Base-by-base conservation (phyloP, 2,888 invertebrate species). In the Cephus runcator region DNA sequence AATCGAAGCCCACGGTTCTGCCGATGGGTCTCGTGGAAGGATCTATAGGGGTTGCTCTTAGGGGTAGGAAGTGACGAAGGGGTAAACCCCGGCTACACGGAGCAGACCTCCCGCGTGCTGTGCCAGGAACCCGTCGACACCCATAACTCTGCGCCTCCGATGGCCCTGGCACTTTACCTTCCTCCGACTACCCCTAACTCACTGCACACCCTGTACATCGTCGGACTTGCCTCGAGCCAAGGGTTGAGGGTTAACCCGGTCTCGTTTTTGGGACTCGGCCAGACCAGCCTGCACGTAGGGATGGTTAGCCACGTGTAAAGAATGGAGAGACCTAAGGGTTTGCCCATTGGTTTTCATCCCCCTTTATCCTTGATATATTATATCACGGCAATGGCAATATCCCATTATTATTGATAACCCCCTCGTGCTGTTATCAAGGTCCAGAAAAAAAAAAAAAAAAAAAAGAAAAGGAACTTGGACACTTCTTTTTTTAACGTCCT, bases 51-150 rank as follows among this genome's bases (percentile, higher is more conserved):
- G 77, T 79, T 79, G 73, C 69, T 36, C 71, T 73, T 73, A 69
- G 73, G 78, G 31, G 68, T 56, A 9, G 56, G 56, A 56, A 56
- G 56, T 56, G 56, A 40, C 40, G 40, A 15, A 40, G 40, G 40
- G 40, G 40, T 40, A 6, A 56, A 56, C 9, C 56, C 9, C 56
- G 56, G 56, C 23, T 56, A 56, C 56, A 56, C 23, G 56, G 56
- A 56, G 23, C 23, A 23, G 56, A 56, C 9, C 23, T 23, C 9
- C 56, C 23, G 34, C 30, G 69, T 69, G 71, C 78, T 75, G 75
- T 79, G 78, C 78, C 76, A 78, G 80, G 75, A 80, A 75, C 77
- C 73, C 79, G 77, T 79, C 79, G 79, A 81, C 79, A 79, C 76
- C 77, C 73, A 79, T 81, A 80, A 81, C 77, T 81, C 77, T 79